phyloP scores from a whole-genome alignment of 2,113 vertebrate genomes.

The Athene cunicularia region DNA sequence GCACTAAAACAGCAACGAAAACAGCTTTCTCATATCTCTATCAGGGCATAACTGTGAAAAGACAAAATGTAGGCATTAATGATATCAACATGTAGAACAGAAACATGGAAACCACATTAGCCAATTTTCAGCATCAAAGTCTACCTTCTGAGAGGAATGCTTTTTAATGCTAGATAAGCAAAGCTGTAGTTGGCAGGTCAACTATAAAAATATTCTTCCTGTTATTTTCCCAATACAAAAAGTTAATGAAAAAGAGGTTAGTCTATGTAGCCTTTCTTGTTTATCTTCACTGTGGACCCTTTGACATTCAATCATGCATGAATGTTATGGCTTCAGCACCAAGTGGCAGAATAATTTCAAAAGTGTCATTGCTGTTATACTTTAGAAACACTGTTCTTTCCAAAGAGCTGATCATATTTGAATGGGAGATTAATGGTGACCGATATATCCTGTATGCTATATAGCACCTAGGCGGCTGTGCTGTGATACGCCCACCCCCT shows the following conservation, averaged over 20 bases:
- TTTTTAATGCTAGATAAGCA: not conserved
- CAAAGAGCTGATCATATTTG: not conserved
- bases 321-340: not conserved
- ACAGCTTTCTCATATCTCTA: not conserved
- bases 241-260: not conserved
- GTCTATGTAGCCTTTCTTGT: not conserved
- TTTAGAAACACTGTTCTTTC: not conserved
- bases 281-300: not conserved
- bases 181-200: not conserved
- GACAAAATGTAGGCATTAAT: not conserved
- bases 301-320: not conserved
- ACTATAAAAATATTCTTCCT: not conserved
- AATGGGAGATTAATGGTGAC: not conserved
- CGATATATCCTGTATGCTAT: not conserved
- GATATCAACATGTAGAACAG: not conserved
- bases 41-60: not conserved
- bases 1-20: not conserved
- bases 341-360: not conserved
- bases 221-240: not conserved
- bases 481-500: rapidly evolving
- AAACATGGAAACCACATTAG: not conserved
- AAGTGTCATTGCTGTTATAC: not conserved
- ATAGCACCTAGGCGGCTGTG: not conserved
- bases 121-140: not conserved
- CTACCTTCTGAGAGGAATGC: not conserved